phyloP scores from a whole-genome alignment of 2,797 vertebrate species.

The Diplodus puntazzo region DNA sequence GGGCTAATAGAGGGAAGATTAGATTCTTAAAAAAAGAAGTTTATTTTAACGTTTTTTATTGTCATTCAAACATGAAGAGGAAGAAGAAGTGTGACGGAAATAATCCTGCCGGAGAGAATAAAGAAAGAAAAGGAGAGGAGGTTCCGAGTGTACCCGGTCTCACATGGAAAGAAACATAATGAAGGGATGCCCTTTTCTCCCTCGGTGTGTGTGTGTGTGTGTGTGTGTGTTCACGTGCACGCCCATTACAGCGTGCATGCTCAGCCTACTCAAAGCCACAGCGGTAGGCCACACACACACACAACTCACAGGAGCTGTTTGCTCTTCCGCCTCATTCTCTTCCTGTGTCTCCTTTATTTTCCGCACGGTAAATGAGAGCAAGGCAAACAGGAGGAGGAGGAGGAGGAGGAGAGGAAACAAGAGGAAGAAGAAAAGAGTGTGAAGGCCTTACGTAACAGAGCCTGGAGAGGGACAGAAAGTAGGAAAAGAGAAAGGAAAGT shows the following conservation, averaged over 20 bases:
- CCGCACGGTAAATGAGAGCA: constrained; percentile 47
- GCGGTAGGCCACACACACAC: constrained; percentile 7
- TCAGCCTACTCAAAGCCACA: constrained; percentile 24
- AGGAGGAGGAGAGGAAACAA: constrained; percentile 16
- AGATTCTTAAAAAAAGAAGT: background rate
- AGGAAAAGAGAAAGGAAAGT: background rate
- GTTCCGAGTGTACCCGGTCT: background rate
- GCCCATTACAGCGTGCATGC: constrained; percentile 29
- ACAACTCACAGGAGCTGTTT: constrained; percentile 45
- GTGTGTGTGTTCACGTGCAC: background rate
- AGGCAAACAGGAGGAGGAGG: constrained; percentile 34
- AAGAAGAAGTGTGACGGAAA: background rate
- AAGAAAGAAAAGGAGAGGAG: background rate
- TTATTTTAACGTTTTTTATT: too few species aligned
- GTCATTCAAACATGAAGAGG: background rate
- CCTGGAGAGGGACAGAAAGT: constrained; percentile 19
- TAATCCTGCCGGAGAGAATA: background rate
- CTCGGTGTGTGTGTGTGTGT: background rate
- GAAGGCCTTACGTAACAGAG: constrained; percentile 59
- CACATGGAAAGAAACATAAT: constrained; percentile 32
- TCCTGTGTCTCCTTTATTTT: constrained; percentile 56
- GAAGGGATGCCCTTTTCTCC: constrained; percentile 32
- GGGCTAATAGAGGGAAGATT: too few species aligned
- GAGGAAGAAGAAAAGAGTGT: constrained; percentile 23
- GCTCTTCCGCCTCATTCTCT: constrained; percentile 56